Percentiles rank a stretch among this genome's conserved stretches.
These are phyloP conservation scores for Mesorhabditis spiculigera DNA, from an alignment of 2,888 invertebrate species.

Conservation along the genomic window DNA sequence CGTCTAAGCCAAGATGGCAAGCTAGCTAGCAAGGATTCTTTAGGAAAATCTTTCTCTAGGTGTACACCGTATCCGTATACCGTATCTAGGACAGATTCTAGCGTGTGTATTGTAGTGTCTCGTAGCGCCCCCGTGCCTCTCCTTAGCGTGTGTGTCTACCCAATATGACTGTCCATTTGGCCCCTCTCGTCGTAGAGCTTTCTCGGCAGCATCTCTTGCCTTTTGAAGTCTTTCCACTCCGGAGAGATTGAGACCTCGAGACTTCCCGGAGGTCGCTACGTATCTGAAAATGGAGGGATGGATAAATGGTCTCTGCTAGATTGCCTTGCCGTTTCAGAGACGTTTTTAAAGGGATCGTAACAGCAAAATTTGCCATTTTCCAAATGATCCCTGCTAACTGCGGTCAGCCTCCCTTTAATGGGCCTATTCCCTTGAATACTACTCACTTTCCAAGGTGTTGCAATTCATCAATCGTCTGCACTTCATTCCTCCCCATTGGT, in stretches of 20 bases:
- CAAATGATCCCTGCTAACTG: too few relatives aligned
- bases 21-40: too few relatives aligned
- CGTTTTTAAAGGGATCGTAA: too few relatives aligned
- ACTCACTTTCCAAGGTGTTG: conserved; percentile 54
- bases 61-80: too few relatives aligned
- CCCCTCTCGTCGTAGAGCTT: conserved; percentile 11
- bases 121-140: background rate
- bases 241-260: conserved; percentile 29
- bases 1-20: too few relatives aligned
- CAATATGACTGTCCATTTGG: conserved; percentile 24
- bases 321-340: too few relatives aligned
- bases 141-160: conserved; percentile 12
- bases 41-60: too few relatives aligned
- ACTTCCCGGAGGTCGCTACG: conserved; percentile 40
- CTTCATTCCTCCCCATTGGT: conserved; percentile 47
- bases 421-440: background rate
- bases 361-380: too few relatives aligned
- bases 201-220: conserved; percentile 19
- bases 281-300: conserved; percentile 31
- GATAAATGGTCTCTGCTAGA: background rate
- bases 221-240: conserved; percentile 38
- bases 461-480: conserved; percentile 43
- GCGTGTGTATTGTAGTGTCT: background rate
- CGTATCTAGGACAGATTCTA: too few relatives aligned
- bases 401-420: background rate